Percentiles rank a stretch among this genome's conserved stretches.
phyloP scores from a whole-genome alignment of 2,797 vertebrate species.

The Heteromormyrus szaboi region DNA sequence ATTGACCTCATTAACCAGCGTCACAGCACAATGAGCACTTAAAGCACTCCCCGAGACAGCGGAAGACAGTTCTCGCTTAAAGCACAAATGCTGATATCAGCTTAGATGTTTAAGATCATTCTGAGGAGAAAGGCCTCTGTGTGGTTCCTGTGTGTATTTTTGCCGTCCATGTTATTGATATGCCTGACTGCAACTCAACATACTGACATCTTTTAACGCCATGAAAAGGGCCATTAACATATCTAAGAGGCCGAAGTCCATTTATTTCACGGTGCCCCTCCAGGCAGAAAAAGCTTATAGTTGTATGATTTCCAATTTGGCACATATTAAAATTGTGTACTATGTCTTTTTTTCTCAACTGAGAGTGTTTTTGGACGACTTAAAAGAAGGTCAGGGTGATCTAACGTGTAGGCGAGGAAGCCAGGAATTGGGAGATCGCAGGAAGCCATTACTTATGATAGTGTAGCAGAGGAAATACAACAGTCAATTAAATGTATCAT shows the following conservation, averaged over 20 bases:
- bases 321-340: background rate
- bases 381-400: background rate
- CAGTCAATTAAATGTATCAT: background rate
- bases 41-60: background rate
- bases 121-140: background rate
- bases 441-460: background rate
- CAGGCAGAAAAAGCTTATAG: background rate
- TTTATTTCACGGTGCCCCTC: background rate
- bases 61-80: background rate
- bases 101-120: background rate
- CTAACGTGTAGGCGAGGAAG: background rate
- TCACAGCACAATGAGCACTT: background rate
- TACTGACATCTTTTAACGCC: slow-evolving; percentile 11
- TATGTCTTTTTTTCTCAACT: background rate
- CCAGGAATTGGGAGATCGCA: background rate
- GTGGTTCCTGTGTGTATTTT: slow-evolving; percentile 7
- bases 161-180: slow-evolving; percentile 14
- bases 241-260: background rate
- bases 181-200: slow-evolving; percentile 14
- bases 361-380: background rate
- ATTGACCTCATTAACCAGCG: background rate
- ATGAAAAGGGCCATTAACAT: slow-evolving; percentile 12
- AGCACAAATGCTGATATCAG: background rate
- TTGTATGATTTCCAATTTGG: background rate
- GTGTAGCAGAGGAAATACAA: background rate